Conservation (phyloP, 2,113 vertebrate genomes). For the Arizona elegans region DNA sequence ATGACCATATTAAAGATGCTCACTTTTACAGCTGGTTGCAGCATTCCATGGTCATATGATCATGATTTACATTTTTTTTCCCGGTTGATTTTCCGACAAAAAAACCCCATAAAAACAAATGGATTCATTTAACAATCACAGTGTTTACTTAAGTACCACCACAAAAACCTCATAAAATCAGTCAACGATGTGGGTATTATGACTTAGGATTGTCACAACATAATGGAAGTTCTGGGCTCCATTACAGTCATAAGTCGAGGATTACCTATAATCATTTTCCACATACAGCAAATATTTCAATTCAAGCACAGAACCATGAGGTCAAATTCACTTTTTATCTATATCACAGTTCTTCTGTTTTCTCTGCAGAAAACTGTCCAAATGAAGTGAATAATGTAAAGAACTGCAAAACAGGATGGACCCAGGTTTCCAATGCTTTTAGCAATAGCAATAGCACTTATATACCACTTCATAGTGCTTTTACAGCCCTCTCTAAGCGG, state of each 20-base stretch:
- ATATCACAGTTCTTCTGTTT: not conserved
- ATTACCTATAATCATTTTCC: not conserved
- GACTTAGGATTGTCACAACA: not conserved
- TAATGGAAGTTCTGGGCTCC: not conserved
- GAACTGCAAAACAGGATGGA: not conserved
- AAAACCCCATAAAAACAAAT: not conserved
- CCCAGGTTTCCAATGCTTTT: not conserved
- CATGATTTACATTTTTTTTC: not conserved
- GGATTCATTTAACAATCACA: no score
- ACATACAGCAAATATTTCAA: not conserved
- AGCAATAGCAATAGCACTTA: no score
- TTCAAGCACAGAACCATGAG: not conserved
- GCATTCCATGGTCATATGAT: not conserved
- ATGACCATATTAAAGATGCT: not conserved
- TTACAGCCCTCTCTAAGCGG: no score
- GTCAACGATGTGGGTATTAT: not conserved
- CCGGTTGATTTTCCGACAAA: not conserved
- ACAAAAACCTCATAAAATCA: not conserved
- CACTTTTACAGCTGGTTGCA: not conserved
- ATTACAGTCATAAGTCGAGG: not conserved
- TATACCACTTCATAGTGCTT: no score
- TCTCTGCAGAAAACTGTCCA: not conserved
- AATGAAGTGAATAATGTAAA: not conserved
- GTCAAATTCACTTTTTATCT: not conserved
- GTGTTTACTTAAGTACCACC: not conserved